phyloP scores from a whole-genome alignment of 2,888 invertebrate genomes.

The Thecocarcelia acutangulata region DNA sequence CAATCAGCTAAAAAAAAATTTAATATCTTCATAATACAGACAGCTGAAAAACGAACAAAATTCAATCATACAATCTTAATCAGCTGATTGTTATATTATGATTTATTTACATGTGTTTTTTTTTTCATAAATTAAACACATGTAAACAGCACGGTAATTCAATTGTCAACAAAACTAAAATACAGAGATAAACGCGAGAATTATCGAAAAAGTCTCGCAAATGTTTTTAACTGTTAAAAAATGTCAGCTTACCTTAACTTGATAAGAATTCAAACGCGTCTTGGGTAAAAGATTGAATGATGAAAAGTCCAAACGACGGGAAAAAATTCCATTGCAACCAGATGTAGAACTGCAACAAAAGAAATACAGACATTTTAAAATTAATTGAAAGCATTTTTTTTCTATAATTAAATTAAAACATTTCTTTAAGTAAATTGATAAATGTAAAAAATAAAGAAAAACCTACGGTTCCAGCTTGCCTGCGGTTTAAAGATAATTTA shows the following conservation, averaged over 20 bases:
- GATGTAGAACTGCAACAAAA: conserved; percentile 88
- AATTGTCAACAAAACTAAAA: too few species aligned
- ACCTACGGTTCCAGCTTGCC: conserved; percentile 43
- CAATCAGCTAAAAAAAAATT: too few species aligned
- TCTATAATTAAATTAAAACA: conserved; percentile 23
- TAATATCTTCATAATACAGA: too few species aligned
- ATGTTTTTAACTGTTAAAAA: neutral
- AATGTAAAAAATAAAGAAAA: conserved; percentile 26
- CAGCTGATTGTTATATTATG: too few species aligned
- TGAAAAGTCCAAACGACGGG: conserved; percentile 95
- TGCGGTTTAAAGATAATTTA: conserved; percentile 63
- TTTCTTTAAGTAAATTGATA: conserved; percentile 37
- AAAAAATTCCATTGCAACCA: conserved; percentile 95
- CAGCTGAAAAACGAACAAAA: too few species aligned
- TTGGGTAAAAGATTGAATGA: conserved; percentile 96
- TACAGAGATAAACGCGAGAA: too few species aligned
- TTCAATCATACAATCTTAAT: too few species aligned
- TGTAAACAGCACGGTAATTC: too few species aligned
- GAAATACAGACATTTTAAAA: neutral
- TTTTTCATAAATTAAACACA: too few species aligned
- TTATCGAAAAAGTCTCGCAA: too few species aligned
- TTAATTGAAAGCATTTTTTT: too few species aligned
- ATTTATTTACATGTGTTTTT: too few species aligned
- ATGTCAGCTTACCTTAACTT: conserved; percentile 93
- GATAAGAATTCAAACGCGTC: conserved; percentile 98